Evolutionary conservation across 2,888 invertebrate species (phyloP).

Genomic region (Leucozona laternaria): DNA sequence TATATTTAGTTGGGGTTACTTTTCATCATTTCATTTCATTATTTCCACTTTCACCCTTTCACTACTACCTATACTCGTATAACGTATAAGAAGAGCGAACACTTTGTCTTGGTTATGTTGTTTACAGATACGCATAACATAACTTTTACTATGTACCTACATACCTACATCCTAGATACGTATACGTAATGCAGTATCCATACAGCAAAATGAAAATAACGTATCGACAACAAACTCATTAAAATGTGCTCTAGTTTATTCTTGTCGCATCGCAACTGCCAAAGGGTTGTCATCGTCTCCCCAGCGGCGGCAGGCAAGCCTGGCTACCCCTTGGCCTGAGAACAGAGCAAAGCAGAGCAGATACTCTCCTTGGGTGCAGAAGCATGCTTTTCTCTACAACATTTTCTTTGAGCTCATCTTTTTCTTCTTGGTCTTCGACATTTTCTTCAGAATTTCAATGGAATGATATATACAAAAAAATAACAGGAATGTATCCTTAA

Average conservation of each 20-base stretch:
- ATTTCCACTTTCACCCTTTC: constrained; percentile 62
- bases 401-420: constrained; percentile 29
- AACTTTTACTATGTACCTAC: constrained; percentile 9
- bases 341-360: no score
- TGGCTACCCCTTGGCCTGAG: constrained; percentile 9
- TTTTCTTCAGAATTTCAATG: constrained; percentile 59
- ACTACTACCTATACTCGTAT: not conserved
- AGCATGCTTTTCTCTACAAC: constrained; percentile 31
- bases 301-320: not conserved
- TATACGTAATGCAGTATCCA: constrained; percentile 47
- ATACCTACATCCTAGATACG: not conserved
- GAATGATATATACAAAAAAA: constrained; percentile 14
- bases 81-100: not conserved
- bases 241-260: constrained; percentile 70
- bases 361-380: constrained; percentile 31
- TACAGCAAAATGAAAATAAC: constrained; percentile 17
- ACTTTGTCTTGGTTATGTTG: constrained; percentile 19
- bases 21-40: constrained; percentile 42
- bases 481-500: constrained; percentile 62
- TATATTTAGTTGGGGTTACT: constrained; percentile 34
- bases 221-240: constrained; percentile 74
- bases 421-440: constrained; percentile 34
- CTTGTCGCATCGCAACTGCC: constrained; percentile 69
- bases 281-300: constrained; percentile 66
- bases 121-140: constrained; percentile 56